Base-by-base conservation (phyloP, 1,140 invertebrate genomes). In the Drosophila littoralis region DNA sequence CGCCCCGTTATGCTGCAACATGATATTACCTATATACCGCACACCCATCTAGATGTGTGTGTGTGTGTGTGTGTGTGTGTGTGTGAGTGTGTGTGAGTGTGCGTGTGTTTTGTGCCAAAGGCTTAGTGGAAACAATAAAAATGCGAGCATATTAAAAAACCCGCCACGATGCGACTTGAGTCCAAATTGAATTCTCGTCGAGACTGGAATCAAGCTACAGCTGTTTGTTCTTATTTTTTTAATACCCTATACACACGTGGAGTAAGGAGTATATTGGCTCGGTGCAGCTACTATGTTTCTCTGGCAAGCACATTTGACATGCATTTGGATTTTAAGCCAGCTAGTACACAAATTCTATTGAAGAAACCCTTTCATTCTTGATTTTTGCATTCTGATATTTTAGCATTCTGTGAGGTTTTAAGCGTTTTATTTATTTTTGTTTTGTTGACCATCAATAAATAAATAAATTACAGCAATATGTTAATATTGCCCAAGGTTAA, bases 101-200 rank as follows among this genome's bases (percentile, higher is more conserved):
- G 28, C 40, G 13, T 8, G 17, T 13, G 33, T 13, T 17, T n/a
- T 8, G 28, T 32, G 9, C 42, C 15, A n/a, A 13, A 6, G 40
- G 28, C 42, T 36, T 38, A n/a, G 51, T 17, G 42, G 8, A 45
- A 60, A 77, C 77, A 85, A 81, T 81, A 74, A 61, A 81, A 75
- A 7, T 7, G 40, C 17, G 42, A 9, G 74, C 66, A 68, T 75
- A 78, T 81, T 75, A 68, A 78, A 81, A 74, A 65, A 76, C 63
- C 40, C 46, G 66, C 45, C 64, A 71, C 28, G 52, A 51, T 66
- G 61, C 33, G 45, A 45, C 32, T 35, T 9, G 50, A 33, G 57
- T 10, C 35, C 7, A 55, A 85, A 85, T 88, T 88, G 75, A 86
- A 82, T 86, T 88, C 68, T 43, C 72, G 54, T 58, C 77, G 15